phyloP scores from a whole-genome alignment of 2,113 vertebrate species.

The Lepisosteus oculatus region DNA sequence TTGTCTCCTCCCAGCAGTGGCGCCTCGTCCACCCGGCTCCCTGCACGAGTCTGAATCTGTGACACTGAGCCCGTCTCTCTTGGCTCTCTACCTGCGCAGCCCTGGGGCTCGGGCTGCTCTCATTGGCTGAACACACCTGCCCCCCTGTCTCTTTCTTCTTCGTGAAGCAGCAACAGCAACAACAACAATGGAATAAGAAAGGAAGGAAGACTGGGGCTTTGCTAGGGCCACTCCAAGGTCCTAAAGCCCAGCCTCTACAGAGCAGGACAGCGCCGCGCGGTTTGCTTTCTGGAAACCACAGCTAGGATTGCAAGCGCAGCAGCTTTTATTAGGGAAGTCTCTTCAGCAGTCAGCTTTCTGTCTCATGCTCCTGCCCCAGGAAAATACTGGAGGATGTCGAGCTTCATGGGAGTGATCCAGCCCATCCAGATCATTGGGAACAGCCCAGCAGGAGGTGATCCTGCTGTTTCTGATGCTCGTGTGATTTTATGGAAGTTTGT shows the following conservation, averaged over 20 bases:
- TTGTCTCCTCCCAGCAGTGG: neutral
- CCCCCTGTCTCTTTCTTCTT: slow-evolving; percentile 18
- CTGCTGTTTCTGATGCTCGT: too few species aligned
- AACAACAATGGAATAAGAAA: slow-evolving; percentile 18
- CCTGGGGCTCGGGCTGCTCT: neutral
- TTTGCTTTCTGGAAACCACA: too few species aligned
- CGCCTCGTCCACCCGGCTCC: neutral
- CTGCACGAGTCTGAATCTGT: slow-evolving; percentile 25
- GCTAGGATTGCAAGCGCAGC: too few species aligned
- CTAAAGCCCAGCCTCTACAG: slow-evolving; percentile 16
- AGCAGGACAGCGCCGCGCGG: too few species aligned
- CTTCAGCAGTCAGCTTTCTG: too few species aligned
- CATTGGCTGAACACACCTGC: slow-evolving; percentile 47
- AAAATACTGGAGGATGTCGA: too few species aligned
- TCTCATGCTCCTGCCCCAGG: too few species aligned
- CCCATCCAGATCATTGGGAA: too few species aligned
- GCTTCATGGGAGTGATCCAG: too few species aligned
- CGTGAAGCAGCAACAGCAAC: slow-evolving; percentile 11
- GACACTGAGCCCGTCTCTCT: slow-evolving; percentile 25
- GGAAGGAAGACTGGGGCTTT: slow-evolving; percentile 8
- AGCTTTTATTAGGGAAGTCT: too few species aligned
- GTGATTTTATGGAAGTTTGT: too few species aligned
- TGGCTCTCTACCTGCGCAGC: slow-evolving; percentile 27
- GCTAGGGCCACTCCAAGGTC: slow-evolving; percentile 24
- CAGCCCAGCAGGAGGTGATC: too few species aligned